A percentile compares a stretch with the other conserved stretches of the same genome.
Evolutionary conservation across 2,113 vertebrate species (phyloP).

Genomic region (Alouatta palliata): DNA sequence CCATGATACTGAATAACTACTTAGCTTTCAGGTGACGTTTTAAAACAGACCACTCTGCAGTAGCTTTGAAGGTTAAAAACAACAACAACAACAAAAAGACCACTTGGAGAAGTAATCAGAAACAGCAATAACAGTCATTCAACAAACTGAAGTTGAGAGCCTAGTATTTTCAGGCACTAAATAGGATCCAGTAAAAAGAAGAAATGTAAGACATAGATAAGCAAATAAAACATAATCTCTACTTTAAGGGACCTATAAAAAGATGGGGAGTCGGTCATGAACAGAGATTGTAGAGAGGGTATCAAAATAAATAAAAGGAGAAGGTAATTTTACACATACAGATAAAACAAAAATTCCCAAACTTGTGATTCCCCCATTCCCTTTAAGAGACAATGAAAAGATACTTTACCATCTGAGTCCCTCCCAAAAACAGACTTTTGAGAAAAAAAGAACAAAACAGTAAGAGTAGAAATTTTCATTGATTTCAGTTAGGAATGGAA

Average conservation of each 20-base stretch:
- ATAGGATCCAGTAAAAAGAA: neutral
- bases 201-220: neutral
- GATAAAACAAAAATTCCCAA: neutral
- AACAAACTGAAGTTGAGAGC: neutral
- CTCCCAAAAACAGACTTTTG: neutral
- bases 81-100: neutral
- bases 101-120: slow-evolving; percentile 2
- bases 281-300: neutral
- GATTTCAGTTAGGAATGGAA: neutral
- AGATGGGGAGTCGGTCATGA: neutral
- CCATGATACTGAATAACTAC: neutral
- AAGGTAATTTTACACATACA: neutral
- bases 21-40: neutral
- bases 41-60: neutral
- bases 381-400: neutral
- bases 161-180: neutral
- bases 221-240: neutral
- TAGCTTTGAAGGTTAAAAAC: too few species aligned
- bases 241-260: neutral
- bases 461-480: neutral
- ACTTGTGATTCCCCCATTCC: neutral
- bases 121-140: neutral
- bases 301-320: neutral
- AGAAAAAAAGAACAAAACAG: neutral
- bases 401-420: neutral